phyloP scores from a whole-genome alignment of 2,888 invertebrate genomes.

The Ochropleura leucogaster region DNA sequence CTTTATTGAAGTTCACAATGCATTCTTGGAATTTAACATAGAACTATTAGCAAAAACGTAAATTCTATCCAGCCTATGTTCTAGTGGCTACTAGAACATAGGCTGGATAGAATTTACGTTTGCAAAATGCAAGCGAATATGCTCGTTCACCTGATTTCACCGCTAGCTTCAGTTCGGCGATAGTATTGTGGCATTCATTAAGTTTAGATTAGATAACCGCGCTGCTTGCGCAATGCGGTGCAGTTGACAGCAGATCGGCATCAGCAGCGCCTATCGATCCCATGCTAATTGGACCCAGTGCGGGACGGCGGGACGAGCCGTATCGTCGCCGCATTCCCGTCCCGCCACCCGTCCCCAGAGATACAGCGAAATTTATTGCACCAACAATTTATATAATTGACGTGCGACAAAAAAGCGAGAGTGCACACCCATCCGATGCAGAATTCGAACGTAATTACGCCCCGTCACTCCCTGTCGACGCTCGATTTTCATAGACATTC shows the following conservation, averaged over 20 bases:
- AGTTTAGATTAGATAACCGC: constrained; percentile 86
- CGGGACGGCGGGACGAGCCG: constrained; percentile 74
- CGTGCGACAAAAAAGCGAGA: constrained; percentile 88
- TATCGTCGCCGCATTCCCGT: constrained; percentile 84
- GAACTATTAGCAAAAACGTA: neutral
- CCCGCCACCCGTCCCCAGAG: constrained; percentile 83
- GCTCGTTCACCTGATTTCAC: constrained; percentile 43
- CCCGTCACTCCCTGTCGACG: constrained; percentile 77
- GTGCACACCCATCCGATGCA: constrained; percentile 85
- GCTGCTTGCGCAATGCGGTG: constrained; percentile 83
- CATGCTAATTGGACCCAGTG: constrained; percentile 89
- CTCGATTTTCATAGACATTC: constrained; percentile 83
- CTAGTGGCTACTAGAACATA: too few relatives aligned
- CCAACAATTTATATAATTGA: constrained; percentile 90
- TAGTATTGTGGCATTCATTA: constrained; percentile 85
- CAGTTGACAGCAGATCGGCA: constrained; percentile 86
- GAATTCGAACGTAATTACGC: constrained; percentile 86
- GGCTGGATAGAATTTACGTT: too few relatives aligned
- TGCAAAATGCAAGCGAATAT: constrained; percentile 15
- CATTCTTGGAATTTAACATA: neutral
- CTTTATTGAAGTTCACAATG: neutral
- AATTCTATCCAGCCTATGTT: neutral
- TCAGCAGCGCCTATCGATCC: constrained; percentile 88
- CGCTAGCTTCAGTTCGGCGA: constrained; percentile 70
- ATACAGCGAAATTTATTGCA: constrained; percentile 90